phyloP scores from a whole-genome alignment of 2,797 vertebrate genomes.

The Cyprinodon diabolis region DNA sequence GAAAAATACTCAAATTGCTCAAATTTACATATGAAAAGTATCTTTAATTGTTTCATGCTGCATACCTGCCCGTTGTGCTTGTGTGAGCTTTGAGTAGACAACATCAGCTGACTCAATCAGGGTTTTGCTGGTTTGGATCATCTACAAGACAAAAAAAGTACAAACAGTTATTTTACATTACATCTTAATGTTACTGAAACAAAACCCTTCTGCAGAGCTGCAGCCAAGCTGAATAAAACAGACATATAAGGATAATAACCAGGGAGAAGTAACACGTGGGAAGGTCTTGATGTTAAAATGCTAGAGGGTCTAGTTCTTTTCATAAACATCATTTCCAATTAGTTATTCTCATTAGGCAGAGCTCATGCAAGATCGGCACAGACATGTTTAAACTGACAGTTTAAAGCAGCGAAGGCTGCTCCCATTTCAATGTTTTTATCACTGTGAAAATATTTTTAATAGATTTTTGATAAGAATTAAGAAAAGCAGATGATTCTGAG shows the following conservation, averaged over 20 bases:
- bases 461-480: slow-evolving; percentile 35
- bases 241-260: background rate
- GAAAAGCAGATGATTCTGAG: slow-evolving; percentile 22
- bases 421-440: slow-evolving; percentile 37
- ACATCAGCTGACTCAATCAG: slow-evolving; percentile 90
- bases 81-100: slow-evolving; percentile 89
- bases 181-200: background rate
- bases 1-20: background rate
- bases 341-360: background rate
- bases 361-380: slow-evolving; percentile 1
- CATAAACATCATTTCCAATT: background rate
- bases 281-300: background rate
- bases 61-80: slow-evolving; percentile 90
- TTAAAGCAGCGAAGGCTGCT: background rate
- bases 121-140: slow-evolving; percentile 93
- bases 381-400: background rate
- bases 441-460: slow-evolving; percentile 24
- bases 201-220: background rate
- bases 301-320: background rate
- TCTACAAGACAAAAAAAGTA: slow-evolving; percentile 73
- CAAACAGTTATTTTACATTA: slow-evolving; percentile 13
- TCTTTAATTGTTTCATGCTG: background rate
- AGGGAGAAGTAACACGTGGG: background rate
- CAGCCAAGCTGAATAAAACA: background rate
- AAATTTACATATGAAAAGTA: background rate